phyloP scores from a whole-genome alignment of 1,140 invertebrate species.

The Zaprionus africanus region DNA sequence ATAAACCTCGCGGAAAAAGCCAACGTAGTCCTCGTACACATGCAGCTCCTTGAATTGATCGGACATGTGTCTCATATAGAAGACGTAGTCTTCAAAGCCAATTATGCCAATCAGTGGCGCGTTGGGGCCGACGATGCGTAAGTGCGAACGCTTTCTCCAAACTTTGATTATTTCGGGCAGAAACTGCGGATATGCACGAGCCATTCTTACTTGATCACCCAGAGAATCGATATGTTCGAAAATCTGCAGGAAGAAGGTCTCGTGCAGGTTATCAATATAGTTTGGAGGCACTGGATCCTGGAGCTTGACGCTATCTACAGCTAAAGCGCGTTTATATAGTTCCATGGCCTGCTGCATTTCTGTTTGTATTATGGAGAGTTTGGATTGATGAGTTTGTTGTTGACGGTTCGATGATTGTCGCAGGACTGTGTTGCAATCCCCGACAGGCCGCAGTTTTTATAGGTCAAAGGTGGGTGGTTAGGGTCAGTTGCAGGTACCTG shows the following conservation, averaged over 20 bases:
- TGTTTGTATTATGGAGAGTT: not conserved
- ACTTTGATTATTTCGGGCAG: constrained; percentile 52
- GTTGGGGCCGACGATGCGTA: constrained; percentile 60
- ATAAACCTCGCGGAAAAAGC: constrained; percentile 63
- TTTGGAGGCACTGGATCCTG: constrained; percentile 43
- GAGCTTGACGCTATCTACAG: constrained; percentile 21
- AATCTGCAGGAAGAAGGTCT: constrained; percentile 73
- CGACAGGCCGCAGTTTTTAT: constrained; percentile 14
- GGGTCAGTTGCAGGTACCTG: too few relatives aligned
- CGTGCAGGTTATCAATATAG: constrained; percentile 66
- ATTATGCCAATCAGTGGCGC: constrained; percentile 53
- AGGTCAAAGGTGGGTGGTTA: constrained; percentile 17
- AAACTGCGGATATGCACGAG: constrained; percentile 71
- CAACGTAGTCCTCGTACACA: constrained; percentile 64
- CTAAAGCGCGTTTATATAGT: constrained; percentile 48
- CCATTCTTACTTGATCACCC: constrained; percentile 70
- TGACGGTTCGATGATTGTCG: constrained; percentile 8
- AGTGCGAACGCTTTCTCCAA: constrained; percentile 50
- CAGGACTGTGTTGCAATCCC: constrained; percentile 22
- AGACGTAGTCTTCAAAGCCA: constrained; percentile 71
- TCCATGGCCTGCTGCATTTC: constrained; percentile 40
- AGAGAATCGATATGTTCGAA: constrained; percentile 64
- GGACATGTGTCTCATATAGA: constrained; percentile 72
- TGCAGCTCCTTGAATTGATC: constrained; percentile 59
- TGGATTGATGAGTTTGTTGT: constrained; percentile 11